Base-by-base conservation (phyloP, 2,797 vertebrate species). In the Tapirus indicus region DNA sequence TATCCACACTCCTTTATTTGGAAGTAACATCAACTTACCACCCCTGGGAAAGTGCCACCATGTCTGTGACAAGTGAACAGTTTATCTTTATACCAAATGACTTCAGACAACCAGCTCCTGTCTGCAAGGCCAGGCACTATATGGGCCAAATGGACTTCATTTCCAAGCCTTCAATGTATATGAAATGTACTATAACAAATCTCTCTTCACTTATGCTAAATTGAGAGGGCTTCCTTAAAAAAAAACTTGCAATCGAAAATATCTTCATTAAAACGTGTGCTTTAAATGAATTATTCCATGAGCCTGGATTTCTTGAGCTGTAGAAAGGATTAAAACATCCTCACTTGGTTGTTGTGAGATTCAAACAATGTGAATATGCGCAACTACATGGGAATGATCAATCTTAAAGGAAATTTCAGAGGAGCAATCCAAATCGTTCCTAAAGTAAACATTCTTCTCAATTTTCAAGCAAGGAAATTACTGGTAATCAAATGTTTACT, bases 61-160 rank as follows among this genome's bases (percentile, higher is more conserved):
- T 68, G 18, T 95, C 68, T 91, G 41, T 86, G 66, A 83, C 80
- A 97, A 79, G 62, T 60, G 52, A 93, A 94, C 41, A 18, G 56
- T 66, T 96, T 74, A 78, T 64, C 62, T 75, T 84, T 35, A 87
- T n/a, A 82, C 56, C 89, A 85, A 88, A 21, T 78, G 66, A 41
- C 58, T 93, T 95, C 47, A 84, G 41, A 94, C 20, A 77, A 88
- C 35, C 35, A 94, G 72, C 44, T 66, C 56, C 69, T 47, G 20
- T 64, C 56, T 41, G 56, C 58, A 92, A 96, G 58, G 41, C 60
- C 92, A 56, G 71, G 74, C 27, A 80, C 60, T 72, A 77, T 52
- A 82, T 72, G 44, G 29, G 74, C 69, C 41, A 75, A 69, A 71
- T 3, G 14, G 21, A 95, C 32, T 93, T 91, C 69, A 74, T 52